Evolutionary conservation across 2,797 vertebrate species (phyloP), one percentile per base, ranked within the genome.

Genomic region (Notolepis coatsorum): DNA sequence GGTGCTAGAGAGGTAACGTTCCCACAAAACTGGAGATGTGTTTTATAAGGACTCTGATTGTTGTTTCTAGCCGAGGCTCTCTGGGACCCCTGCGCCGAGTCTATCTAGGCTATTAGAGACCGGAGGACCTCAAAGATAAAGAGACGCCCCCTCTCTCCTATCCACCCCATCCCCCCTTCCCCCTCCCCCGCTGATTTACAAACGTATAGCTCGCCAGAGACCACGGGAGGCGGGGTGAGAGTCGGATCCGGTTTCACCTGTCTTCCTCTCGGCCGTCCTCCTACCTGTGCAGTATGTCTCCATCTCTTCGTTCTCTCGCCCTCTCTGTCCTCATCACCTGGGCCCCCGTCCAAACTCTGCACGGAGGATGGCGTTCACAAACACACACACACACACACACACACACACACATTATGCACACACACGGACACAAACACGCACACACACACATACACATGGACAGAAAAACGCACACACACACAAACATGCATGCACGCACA

Each of bases 1-100:
- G 31, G 33, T 74, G 75, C 75, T 75, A 66, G 74, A 66, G 74
- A 73, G 71, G 66, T 79, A 63, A 49, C 56, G 84, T 88, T 86
- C 86, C 85, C 84, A 88, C 70, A 82, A 76, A 35, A 56, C 68
- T 56, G 56, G 74, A 77, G 71, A 4, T 1, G 7, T 65, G 68
- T 28, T 64, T 4, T 39, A 65, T 66, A 62, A 42, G 27, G 28
- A 35, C 37, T 58, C n/a, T 28, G 65, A 41, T 77, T 82, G 76
- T 75, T 84, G 75, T 75, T 79, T 65, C 51, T 61, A 48, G 82
- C 53, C 68, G 6, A 23, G 43, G 42, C 27, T 65, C 61, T 73
- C 73, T 65, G 57, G 46, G 70, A 66, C 43, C 52, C 69, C 63
- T 61, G 20, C 54, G 25, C 15, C 68, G 37, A 65, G 27, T 62